Evolutionary conservation across 2,113 vertebrate genomes (phyloP).

Genomic region (Ameiurus melas): DNA sequence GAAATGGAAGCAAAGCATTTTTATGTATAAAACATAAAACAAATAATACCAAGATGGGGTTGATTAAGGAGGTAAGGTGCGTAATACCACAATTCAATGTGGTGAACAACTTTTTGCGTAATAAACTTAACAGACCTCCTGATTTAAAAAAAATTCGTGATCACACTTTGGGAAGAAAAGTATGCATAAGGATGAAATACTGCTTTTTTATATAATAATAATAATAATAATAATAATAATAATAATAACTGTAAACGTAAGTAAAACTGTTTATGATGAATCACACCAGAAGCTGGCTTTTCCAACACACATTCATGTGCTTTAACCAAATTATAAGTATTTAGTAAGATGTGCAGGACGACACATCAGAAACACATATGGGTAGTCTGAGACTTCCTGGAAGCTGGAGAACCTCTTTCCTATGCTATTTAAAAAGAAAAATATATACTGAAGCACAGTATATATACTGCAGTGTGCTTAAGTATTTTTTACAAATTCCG

Average conservation of each 20-base stretch:
- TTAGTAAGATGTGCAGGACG: neutral
- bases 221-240: neutral
- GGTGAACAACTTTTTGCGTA: neutral
- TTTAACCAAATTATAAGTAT: neutral
- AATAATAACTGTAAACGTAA: neutral
- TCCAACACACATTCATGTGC: neutral
- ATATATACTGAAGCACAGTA: too few relatives aligned
- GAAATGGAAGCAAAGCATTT: conserved; percentile 17
- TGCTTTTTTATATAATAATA: neutral
- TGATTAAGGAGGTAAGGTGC: conserved; percentile 40
- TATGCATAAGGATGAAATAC: neutral
- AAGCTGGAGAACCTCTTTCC: neutral
- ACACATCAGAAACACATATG: neutral
- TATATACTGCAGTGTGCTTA: neutral
- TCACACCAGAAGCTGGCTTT: neutral
- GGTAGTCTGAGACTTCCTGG: neutral
- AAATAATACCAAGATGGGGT: neutral
- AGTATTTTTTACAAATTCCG: neutral
- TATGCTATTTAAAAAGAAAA: neutral
- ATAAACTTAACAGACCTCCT: neutral
- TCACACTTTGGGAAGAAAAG: neutral
- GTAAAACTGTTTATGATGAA: neutral
- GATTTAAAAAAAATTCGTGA: neutral
- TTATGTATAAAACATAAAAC: conserved; percentile 7
- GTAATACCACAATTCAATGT: conserved; percentile 6